Percentiles rank a stretch among this genome's conserved stretches.
Evolutionary conservation across 2,888 invertebrate species (phyloP).

Genomic region (Chaitophorus viminalis): DNA sequence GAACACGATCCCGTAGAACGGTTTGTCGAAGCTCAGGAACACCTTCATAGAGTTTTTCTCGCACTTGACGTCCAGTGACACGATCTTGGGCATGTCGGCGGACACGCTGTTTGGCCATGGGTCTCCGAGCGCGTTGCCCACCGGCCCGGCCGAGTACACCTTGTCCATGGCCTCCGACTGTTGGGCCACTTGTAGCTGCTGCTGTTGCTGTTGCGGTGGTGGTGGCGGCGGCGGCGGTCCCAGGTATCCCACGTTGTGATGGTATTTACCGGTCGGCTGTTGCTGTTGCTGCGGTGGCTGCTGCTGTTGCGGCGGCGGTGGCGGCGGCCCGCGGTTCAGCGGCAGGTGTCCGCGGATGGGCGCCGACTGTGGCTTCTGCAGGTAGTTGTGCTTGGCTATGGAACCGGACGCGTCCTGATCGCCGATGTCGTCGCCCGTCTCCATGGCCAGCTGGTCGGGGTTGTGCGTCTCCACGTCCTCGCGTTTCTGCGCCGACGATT

Average conservation of each 20-base stretch:
- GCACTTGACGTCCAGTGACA: slow-evolving; percentile 91
- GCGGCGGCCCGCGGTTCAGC: slow-evolving; percentile 63
- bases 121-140: slow-evolving; percentile 72
- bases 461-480: slow-evolving; percentile 67
- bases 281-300: slow-evolving; percentile 64
- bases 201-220: slow-evolving; percentile 68
- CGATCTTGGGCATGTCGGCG: slow-evolving; percentile 92
- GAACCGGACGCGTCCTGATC: slow-evolving; percentile 63
- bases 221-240: slow-evolving; percentile 73
- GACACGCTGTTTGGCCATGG: slow-evolving; percentile 81
- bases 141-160: slow-evolving; percentile 64
- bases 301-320: slow-evolving; percentile 61
- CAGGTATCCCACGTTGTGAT: slow-evolving; percentile 62
- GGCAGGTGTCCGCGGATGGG: slow-evolving; percentile 62
- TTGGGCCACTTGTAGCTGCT: slow-evolving; percentile 69
- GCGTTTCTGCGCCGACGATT: slow-evolving; percentile 64
- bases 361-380: slow-evolving; percentile 62
- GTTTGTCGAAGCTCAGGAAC: slow-evolving; percentile 91
- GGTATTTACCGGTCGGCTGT: slow-evolving; percentile 61
- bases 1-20: slow-evolving; percentile 95
- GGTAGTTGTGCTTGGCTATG: slow-evolving; percentile 63
- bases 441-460: slow-evolving; percentile 65
- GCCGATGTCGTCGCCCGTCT: slow-evolving; percentile 63
- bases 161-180: slow-evolving; percentile 74
- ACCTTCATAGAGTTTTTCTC: slow-evolving; percentile 95